Conservation (phyloP, 23 tunicate genomes). For the Botrylloides violaceus region DNA sequence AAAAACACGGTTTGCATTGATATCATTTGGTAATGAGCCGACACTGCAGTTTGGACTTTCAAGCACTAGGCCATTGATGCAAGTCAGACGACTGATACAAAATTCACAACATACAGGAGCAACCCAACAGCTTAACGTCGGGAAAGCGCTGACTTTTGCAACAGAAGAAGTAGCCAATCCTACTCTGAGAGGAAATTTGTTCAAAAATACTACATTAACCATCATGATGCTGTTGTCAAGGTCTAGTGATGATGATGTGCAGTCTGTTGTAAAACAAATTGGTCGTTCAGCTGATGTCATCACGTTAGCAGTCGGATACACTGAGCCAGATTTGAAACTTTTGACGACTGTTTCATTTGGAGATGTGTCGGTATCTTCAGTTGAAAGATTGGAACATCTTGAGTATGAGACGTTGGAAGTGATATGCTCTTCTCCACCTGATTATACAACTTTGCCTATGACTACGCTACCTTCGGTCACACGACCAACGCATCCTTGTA, state of each 20-base stretch:
- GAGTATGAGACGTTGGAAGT: slow-evolving; percentile 46
- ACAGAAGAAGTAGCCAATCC: slow-evolving; percentile 4
- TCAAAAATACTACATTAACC: not conserved
- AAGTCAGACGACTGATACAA: slow-evolving; percentile 7
- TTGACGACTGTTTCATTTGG: slow-evolving; percentile 43
- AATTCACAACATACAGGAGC: slow-evolving; percentile 6
- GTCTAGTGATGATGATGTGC: slow-evolving; percentile 31
- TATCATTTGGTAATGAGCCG: slow-evolving; percentile 22
- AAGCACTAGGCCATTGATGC: not conserved
- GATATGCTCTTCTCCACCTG: slow-evolving; percentile 29
- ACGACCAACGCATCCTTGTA: slow-evolving; percentile 31
- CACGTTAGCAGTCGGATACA: slow-evolving; percentile 34
- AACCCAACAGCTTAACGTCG: slow-evolving; percentile 28
- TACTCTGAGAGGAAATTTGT: slow-evolving; percentile 1
- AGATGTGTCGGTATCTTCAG: slow-evolving; percentile 3
- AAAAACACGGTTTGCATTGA: slow-evolving; percentile 27
- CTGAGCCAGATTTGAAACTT: not conserved
- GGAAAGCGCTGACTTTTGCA: slow-evolving; percentile 31
- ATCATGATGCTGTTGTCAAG: slow-evolving; percentile 4
- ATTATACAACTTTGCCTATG: slow-evolving; percentile 8
- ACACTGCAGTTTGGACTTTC: slow-evolving; percentile 15
- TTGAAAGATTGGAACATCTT: slow-evolving; percentile 12
- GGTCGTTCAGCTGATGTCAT: slow-evolving; percentile 25
- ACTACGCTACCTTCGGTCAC: not conserved
- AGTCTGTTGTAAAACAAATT: slow-evolving; percentile 21